These are phyloP conservation scores for Lepidurus apus DNA, from an alignment of 1,140 invertebrate species.

Conservation along the genomic window DNA sequence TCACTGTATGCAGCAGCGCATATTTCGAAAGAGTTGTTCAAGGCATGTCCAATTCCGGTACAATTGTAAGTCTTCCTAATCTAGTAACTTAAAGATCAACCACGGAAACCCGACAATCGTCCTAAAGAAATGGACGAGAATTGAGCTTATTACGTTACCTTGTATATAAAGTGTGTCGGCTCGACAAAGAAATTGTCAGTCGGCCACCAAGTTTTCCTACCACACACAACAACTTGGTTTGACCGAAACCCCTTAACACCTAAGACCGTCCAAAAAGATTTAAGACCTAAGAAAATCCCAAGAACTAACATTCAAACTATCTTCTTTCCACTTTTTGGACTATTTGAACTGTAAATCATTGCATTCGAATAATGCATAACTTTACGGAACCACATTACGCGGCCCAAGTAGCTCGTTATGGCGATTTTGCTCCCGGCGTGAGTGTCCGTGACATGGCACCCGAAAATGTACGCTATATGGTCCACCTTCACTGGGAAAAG, in stretches of 20 bases:
- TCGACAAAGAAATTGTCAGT: background rate
- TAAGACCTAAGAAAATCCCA: background rate
- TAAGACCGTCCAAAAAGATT: background rate
- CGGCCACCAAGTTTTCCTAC: background rate
- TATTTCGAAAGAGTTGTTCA: background rate
- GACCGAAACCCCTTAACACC: background rate
- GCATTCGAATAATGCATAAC: background rate
- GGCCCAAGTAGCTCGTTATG: slow-evolving; percentile 16
- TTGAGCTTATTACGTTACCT: slow-evolving; percentile 14
- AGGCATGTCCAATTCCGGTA: slow-evolving; percentile 1
- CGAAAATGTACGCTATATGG: slow-evolving; percentile 34
- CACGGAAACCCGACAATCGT: slow-evolving; percentile 10
- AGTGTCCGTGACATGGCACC: slow-evolving; percentile 35
- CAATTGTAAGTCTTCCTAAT: slow-evolving; percentile 5
- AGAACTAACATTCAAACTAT: background rate
- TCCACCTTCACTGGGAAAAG: slow-evolving; percentile 36
- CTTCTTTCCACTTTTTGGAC: background rate
- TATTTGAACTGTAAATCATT: background rate
- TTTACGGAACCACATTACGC: slow-evolving; percentile 20
- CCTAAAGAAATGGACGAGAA: background rate
- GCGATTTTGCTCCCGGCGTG: slow-evolving; percentile 28
- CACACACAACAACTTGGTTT: slow-evolving; percentile 19
- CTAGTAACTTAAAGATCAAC: background rate
- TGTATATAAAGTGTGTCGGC: background rate
- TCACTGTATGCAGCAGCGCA: background rate